These are phyloP conservation scores for Hycleus cichorii DNA, from an alignment of 1,140 invertebrate genomes.

Conservation along the genomic window DNA sequence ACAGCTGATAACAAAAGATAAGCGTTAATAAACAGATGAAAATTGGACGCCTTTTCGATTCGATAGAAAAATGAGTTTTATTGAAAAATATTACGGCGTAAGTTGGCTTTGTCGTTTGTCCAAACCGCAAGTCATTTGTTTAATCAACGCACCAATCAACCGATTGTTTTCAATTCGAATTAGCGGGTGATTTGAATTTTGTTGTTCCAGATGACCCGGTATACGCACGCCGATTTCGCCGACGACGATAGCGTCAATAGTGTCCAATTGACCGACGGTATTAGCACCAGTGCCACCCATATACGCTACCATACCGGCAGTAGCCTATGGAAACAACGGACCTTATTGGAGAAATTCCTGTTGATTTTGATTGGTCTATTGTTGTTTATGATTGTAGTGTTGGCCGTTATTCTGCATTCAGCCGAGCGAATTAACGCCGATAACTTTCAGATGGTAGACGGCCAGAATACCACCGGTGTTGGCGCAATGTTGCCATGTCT, in stretches of 20 bases:
- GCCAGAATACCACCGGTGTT: too few species aligned
- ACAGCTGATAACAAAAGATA: too few species aligned
- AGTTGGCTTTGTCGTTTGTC: too few species aligned
- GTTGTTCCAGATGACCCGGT: slow-evolving; percentile 69
- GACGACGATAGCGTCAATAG: slow-evolving; percentile 78
- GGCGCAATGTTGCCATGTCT: slow-evolving; percentile 51
- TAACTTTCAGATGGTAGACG: too few species aligned
- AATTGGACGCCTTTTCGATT: too few species aligned
- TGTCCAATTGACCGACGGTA: slow-evolving; percentile 64
- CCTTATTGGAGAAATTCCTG: slow-evolving; percentile 51
- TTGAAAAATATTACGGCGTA: too few species aligned
- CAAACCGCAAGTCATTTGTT: too few species aligned
- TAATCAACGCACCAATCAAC: too few species aligned
- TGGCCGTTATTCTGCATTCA: slow-evolving; percentile 42
- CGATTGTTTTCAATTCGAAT: too few species aligned
- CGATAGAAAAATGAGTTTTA: too few species aligned
- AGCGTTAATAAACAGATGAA: too few species aligned
- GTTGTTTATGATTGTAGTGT: slow-evolving; percentile 55
- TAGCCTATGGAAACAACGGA: slow-evolving; percentile 57
- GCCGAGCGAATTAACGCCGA: slow-evolving; percentile 21
- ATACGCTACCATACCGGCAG: slow-evolving; percentile 65
- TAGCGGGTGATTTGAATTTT: too few species aligned
- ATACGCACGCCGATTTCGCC: slow-evolving; percentile 77
- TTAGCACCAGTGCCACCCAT: slow-evolving; percentile 60
- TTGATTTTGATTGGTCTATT: slow-evolving; percentile 49